A percentile compares a stretch with the other conserved stretches of the same genome.
These are phyloP conservation scores for Poecile montanus DNA, from an alignment of 2,797 vertebrate genomes.

Conservation along the genomic window DNA sequence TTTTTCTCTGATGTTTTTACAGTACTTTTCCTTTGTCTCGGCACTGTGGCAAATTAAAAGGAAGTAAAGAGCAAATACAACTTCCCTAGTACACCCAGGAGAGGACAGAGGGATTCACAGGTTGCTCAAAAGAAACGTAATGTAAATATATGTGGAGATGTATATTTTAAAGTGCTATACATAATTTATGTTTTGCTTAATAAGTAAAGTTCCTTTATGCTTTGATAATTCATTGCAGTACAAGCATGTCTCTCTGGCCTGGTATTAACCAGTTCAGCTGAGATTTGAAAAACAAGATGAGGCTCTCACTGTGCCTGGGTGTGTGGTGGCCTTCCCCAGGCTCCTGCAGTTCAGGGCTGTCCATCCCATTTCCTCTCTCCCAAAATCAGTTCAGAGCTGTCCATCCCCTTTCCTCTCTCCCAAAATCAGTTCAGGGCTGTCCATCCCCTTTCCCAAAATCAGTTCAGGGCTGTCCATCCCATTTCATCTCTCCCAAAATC, in stretches of 20 bases:
- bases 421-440: not conserved
- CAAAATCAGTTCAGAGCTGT: not conserved
- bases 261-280: not conserved
- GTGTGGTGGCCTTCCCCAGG: not conserved
- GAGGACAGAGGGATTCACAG: not conserved
- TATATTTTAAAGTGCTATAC: not conserved
- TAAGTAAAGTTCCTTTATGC: not conserved
- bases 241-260: not conserved
- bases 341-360: not conserved
- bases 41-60: not conserved
- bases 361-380: not conserved
- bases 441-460: not conserved
- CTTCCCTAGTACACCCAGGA: not conserved
- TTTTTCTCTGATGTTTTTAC: not conserved
- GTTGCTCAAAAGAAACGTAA: not conserved
- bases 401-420: not conserved
- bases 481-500: too few relatives aligned
- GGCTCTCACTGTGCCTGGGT: not conserved
- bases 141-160: not conserved
- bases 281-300: not conserved
- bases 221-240: conserved; percentile 9
- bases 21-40: not conserved
- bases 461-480: not conserved
- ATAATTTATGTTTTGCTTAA: not conserved
- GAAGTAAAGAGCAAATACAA: not conserved